phyloP scores from a whole-genome alignment of 2,888 invertebrate species.

The Drosophila emarginata region DNA sequence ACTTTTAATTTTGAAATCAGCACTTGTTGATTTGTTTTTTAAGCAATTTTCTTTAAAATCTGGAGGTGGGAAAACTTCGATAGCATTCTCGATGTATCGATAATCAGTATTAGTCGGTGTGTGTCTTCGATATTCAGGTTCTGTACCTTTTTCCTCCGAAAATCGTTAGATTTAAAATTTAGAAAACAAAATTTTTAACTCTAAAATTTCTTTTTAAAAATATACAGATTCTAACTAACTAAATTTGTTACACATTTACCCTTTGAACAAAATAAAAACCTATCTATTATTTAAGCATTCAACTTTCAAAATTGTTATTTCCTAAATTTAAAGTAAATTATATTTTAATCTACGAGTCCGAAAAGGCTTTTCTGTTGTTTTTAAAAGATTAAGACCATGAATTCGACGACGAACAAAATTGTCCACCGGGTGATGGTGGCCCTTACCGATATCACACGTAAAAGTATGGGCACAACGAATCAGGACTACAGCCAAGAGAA shows the following conservation, averaged over 20 bases:
- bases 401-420: neutral
- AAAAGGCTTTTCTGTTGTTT: neutral
- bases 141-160: too few relatives aligned
- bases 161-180: too few relatives aligned
- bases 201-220: too few relatives aligned
- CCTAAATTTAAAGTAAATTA: neutral
- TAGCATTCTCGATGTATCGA: too few relatives aligned
- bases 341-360: neutral
- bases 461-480: conserved; percentile 1
- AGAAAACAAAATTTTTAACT: too few relatives aligned
- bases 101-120: too few relatives aligned
- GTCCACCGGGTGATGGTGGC: conserved; percentile 58
- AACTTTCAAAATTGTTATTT: conserved; percentile 14
- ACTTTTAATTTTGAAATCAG: conserved; percentile 10
- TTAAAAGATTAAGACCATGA: conserved; percentile 12
- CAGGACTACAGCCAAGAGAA: conserved; percentile 27
- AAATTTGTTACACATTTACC: too few relatives aligned
- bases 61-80: too few relatives aligned
- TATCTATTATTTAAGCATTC: neutral
- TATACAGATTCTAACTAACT: too few relatives aligned
- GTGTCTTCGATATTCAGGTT: too few relatives aligned
- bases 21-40: conserved; percentile 61
- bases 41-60: conserved; percentile 13
- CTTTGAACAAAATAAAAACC: too few relatives aligned
- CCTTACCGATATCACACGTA: conserved; percentile 47